Evolutionary conservation across 53 echinoderm and acorn worm species (phyloP).

Genomic region (Temnopleurus reevesii): DNA sequence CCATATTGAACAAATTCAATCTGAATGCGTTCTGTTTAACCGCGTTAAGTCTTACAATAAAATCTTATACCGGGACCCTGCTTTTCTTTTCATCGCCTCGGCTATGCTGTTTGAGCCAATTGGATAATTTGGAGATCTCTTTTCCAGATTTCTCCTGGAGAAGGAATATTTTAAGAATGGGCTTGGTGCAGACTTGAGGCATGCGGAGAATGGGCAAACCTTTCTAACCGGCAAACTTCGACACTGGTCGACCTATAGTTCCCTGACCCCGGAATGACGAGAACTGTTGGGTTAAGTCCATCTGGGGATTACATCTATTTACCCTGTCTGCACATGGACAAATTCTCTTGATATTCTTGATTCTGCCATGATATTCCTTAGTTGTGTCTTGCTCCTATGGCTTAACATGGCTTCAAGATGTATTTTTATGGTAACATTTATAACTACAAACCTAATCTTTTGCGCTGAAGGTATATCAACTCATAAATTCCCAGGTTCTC

Average conservation of each 20-base stretch:
- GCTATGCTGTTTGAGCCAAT: background rate
- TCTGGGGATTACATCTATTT: slow-evolving; percentile 1
- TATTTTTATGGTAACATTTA: too few relatives aligned
- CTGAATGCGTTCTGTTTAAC: too few relatives aligned
- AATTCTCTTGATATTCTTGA: background rate
- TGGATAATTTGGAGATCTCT: background rate
- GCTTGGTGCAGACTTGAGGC: slow-evolving; percentile 17
- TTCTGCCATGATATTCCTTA: background rate
- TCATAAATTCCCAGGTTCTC: too few relatives aligned
- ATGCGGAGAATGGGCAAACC: slow-evolving; percentile 37
- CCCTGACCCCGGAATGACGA: slow-evolving; percentile 18
- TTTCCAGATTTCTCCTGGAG: slow-evolving; percentile 19
- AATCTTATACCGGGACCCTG: background rate
- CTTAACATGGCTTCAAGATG: too few relatives aligned
- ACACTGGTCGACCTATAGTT: slow-evolving; percentile 42
- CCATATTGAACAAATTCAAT: too few relatives aligned
- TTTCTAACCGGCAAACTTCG: slow-evolving; percentile 15
- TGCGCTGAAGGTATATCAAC: too few relatives aligned
- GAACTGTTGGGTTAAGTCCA: slow-evolving; percentile 1
- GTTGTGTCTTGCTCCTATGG: too few relatives aligned
- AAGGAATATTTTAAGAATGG: slow-evolving; percentile 34
- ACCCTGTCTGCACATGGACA: background rate
- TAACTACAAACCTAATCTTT: too few relatives aligned
- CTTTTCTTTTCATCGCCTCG: background rate
- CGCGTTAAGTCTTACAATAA: background rate